Percentiles rank a stretch among this genome's conserved stretches.
phyloP scores from a whole-genome alignment of 2,888 invertebrate species.

The Electrophaes corylata region DNA sequence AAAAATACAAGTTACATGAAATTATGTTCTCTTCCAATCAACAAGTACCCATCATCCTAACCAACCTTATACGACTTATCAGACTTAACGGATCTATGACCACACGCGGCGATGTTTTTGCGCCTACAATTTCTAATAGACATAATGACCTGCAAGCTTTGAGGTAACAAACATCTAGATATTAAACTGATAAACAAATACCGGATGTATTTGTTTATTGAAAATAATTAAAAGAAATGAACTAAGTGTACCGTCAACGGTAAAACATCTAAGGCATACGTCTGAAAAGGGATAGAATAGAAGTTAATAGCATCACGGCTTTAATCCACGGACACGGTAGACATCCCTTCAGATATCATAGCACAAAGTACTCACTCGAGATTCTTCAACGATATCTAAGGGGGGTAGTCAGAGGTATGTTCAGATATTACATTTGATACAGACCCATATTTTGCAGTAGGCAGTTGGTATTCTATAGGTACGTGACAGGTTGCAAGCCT shows the following conservation, averaged over 20 bases:
- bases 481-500: too few species aligned
- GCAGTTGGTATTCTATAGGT: too few species aligned
- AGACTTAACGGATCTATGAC: slow-evolving; percentile 51
- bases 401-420: too few species aligned
- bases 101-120: slow-evolving; percentile 65
- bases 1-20: slow-evolving; percentile 45
- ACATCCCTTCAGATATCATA: too few species aligned
- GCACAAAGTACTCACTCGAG: too few species aligned
- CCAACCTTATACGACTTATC: slow-evolving; percentile 55
- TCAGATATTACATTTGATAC: too few species aligned
- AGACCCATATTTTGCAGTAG: too few species aligned
- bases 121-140: slow-evolving; percentile 55
- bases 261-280: neutral
- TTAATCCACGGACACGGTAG: too few species aligned
- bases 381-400: too few species aligned
- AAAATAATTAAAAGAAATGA: neutral
- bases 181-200: slow-evolving; percentile 13
- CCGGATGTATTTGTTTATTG: neutral
- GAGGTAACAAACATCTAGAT: slow-evolving; percentile 46
- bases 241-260: neutral
- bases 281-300: too few species aligned
- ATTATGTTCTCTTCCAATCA: slow-evolving; percentile 51
- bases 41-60: slow-evolving; percentile 45
- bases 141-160: slow-evolving; percentile 54
- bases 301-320: too few species aligned